phyloP scores from a whole-genome alignment of 1,140 invertebrate species.

The Drosophila suzukii region DNA sequence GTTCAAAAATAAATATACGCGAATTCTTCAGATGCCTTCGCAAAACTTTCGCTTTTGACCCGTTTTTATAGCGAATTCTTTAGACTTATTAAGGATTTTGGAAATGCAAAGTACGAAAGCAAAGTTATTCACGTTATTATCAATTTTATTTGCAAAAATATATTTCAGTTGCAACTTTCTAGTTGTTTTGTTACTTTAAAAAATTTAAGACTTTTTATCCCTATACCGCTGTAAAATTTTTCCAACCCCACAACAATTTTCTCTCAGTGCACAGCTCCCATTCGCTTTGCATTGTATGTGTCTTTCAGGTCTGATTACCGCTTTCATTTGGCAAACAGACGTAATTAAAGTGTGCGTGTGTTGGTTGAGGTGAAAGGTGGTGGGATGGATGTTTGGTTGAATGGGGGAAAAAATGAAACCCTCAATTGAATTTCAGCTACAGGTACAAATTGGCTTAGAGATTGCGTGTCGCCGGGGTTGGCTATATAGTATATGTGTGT shows the following conservation, averaged over 20 bases:
- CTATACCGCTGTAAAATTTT: too few relatives aligned
- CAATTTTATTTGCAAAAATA: not conserved
- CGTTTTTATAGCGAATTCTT: too few relatives aligned
- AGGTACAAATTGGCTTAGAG: constrained; percentile 74
- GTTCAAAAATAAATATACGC: too few relatives aligned
- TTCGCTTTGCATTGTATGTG: constrained; percentile 64
- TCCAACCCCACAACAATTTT: not conserved
- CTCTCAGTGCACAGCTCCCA: not conserved
- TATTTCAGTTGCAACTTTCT: too few relatives aligned
- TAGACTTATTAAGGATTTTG: too few relatives aligned
- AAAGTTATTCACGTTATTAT: not conserved
- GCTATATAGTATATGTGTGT: not conserved
- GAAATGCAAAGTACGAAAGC: too few relatives aligned
- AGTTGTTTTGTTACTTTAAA: too few relatives aligned
- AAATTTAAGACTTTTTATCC: too few relatives aligned
- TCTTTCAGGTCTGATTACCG: constrained; percentile 81
- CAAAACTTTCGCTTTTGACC: not conserved
- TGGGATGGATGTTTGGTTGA: constrained; percentile 1
- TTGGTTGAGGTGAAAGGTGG: constrained; percentile 14
- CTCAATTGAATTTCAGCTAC: constrained; percentile 79
- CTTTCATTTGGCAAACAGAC: constrained; percentile 80
- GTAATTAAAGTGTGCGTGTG: constrained; percentile 72
- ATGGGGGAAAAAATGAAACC: constrained; percentile 32
- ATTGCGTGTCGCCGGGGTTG: constrained; percentile 17
- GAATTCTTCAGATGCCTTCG: not conserved